These are phyloP conservation scores for Meteorus cinctellus DNA, from an alignment of 2,888 invertebrate genomes.

Conservation along the genomic window DNA sequence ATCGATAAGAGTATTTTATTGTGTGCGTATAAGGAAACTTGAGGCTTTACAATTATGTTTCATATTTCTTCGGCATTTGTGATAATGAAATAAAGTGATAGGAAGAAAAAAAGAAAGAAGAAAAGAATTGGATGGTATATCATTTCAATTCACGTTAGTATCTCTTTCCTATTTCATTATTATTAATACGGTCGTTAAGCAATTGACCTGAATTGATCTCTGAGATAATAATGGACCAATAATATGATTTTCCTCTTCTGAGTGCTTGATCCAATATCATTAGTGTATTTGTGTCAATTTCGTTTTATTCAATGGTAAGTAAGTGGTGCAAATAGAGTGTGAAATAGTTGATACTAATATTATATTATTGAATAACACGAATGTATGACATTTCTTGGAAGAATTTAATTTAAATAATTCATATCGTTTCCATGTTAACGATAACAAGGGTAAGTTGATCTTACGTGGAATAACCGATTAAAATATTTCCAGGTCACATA, in stretches of 20 bases:
- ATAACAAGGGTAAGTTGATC: background rate
- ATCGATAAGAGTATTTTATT: background rate
- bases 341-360: background rate
- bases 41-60: too few species aligned
- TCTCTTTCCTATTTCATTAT: too few species aligned
- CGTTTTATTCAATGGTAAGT: background rate
- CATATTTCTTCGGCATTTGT: too few species aligned
- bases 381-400: background rate
- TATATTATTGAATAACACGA: too few species aligned
- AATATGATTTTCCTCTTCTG: background rate
- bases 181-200: background rate
- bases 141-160: too few species aligned
- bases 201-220: background rate
- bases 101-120: background rate
- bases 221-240: background rate
- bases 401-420: background rate
- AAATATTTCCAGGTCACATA: background rate
- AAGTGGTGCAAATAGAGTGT: background rate
- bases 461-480: background rate
- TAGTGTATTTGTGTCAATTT: background rate
- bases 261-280: background rate
- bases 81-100: too few species aligned
- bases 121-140: too few species aligned
- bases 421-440: background rate
- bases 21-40: background rate